These are phyloP conservation scores for Mirza zaza DNA, from an alignment of 2,113 vertebrate genomes.

Conservation along the genomic window DNA sequence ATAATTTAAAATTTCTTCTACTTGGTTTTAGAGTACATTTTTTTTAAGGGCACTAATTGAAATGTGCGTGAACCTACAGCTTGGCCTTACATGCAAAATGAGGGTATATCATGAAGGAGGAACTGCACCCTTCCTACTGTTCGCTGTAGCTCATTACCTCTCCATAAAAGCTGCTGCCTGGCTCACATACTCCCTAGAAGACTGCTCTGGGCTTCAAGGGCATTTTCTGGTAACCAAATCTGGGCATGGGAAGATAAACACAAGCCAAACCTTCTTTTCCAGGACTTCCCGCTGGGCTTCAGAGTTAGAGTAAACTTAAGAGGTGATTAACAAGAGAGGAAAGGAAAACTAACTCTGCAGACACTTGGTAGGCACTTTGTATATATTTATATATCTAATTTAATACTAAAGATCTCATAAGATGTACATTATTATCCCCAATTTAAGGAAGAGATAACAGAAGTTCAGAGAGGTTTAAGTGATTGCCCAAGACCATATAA, in stretches of 20 bases:
- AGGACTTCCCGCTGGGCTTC: neutral
- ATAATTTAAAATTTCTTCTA: constrained; percentile 42
- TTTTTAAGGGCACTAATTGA: neutral
- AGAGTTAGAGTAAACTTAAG: neutral
- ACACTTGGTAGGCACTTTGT: neutral
- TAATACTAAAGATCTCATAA: constrained; percentile 7
- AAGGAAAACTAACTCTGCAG: constrained; percentile 27
- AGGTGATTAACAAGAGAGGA: constrained; percentile 4
- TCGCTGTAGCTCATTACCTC: neutral
- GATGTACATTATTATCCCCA: neutral
- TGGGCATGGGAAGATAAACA: neutral
- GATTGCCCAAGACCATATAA: neutral
- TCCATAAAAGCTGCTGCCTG: neutral
- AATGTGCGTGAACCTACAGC: neutral
- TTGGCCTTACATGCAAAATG: neutral
- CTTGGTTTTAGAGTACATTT: neutral
- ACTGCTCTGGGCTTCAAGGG: neutral
- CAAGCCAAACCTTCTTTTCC: neutral
- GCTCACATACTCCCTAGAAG: neutral
- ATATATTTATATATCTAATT: neutral
- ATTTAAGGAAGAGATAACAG: neutral
- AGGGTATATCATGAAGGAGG: neutral
- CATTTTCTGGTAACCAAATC: constrained; percentile 21
- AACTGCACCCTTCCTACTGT: neutral
- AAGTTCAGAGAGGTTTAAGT: neutral